Conservation (phyloP, 2,113 vertebrate genomes). For the Indri indri region DNA sequence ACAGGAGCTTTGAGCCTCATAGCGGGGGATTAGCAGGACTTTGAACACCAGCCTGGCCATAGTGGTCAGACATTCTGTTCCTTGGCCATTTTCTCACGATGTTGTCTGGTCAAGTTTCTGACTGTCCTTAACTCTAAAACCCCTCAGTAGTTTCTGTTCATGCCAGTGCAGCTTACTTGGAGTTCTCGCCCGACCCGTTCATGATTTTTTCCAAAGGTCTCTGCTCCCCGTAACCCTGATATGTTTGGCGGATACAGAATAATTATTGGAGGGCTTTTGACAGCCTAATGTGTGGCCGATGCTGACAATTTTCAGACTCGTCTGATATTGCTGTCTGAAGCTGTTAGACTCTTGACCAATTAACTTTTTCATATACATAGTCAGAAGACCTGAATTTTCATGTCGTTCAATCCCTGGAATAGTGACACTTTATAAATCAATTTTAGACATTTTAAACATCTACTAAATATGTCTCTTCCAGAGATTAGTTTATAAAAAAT, state of each 20-base stretch:
- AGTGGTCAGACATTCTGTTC: not conserved
- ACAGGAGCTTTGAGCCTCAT: not conserved
- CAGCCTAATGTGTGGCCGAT: slow-evolving; percentile 35
- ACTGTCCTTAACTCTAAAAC: not conserved
- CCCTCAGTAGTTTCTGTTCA: not conserved
- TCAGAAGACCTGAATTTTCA: slow-evolving; percentile 50
- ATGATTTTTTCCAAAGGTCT: not conserved
- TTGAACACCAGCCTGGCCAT: not conserved
- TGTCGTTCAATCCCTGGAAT: not conserved
- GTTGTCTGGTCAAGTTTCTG: not conserved
- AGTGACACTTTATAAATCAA: slow-evolving; percentile 39
- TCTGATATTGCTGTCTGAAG: not conserved
- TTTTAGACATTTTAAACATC: slow-evolving; percentile 44
- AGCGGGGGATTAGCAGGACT: not conserved
- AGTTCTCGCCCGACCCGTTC: not conserved
- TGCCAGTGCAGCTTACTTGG: not conserved
- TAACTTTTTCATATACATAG: slow-evolving; percentile 1
- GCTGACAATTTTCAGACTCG: slow-evolving; percentile 46
- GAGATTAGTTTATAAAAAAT: slow-evolving; percentile 57
- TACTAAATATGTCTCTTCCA: slow-evolving; percentile 10
- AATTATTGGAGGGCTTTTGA: slow-evolving; percentile 20
- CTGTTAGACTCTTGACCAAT: slow-evolving; percentile 15
- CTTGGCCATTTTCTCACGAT: not conserved
- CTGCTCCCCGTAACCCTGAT: not conserved
- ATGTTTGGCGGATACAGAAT: not conserved